phyloP scores from a whole-genome alignment of 2,797 vertebrate genomes.

The Sus cebifrons region DNA sequence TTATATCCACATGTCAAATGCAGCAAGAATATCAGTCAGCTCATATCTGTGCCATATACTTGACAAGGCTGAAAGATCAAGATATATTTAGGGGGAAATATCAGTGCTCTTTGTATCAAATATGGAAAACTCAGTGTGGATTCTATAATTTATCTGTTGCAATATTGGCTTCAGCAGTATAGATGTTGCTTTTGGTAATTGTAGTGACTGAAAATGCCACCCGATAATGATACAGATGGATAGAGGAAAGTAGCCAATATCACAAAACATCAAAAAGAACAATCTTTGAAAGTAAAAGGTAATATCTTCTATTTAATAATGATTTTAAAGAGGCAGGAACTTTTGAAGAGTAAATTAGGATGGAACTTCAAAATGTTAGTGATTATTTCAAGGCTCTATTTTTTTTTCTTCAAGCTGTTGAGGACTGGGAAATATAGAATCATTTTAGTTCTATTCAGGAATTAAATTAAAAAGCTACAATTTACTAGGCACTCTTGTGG shows the following conservation, averaged over 20 bases:
- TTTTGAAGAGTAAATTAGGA: conserved; percentile 35
- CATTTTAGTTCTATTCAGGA: not conserved
- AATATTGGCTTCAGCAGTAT: not conserved
- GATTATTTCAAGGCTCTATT: not conserved
- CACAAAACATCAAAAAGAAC: not conserved
- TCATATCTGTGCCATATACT: not conserved
- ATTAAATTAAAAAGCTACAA: not conserved
- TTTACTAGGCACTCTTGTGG: conserved; percentile 1
- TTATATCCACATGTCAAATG: not conserved
- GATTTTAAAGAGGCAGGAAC: conserved; percentile 45
- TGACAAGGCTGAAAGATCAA: conserved; percentile 2
- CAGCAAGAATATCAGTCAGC: not conserved
- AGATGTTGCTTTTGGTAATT: not conserved
- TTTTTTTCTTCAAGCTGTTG: conserved; percentile 39
- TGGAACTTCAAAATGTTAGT: conserved; percentile 25
- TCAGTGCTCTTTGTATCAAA: not conserved
- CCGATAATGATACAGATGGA: not conserved
- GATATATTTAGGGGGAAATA: not conserved
- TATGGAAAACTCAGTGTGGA: not conserved
- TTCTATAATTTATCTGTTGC: not conserved
- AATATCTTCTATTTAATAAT: conserved; percentile 41
- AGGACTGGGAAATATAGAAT: not conserved
- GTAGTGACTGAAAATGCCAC: not conserved
- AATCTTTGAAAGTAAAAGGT: not conserved
- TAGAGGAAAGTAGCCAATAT: not conserved